Evolutionary conservation across 2,797 vertebrate genomes (phyloP).

Genomic region (Hypotaenidia okinawae): DNA sequence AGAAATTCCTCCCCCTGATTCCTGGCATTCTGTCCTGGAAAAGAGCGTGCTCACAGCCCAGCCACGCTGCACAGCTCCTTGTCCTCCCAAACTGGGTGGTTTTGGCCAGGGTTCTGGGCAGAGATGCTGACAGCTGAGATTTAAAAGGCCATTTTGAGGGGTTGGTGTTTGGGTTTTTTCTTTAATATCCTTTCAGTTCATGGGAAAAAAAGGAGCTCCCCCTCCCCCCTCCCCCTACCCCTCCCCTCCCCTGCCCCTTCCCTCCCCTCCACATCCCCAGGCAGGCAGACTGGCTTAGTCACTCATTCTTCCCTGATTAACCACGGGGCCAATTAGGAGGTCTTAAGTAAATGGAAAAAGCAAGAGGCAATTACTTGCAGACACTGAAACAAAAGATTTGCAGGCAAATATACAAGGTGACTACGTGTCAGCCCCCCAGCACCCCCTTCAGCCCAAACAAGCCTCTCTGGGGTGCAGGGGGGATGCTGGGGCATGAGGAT

Average conservation of each 20-base stretch:
- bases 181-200: constrained; percentile 51
- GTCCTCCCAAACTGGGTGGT: neutral
- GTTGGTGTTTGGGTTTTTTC: no score
- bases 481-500: neutral
- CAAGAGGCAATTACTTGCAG: constrained; percentile 21
- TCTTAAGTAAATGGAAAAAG: constrained; percentile 34
- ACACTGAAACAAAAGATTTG: neutral
- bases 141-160: constrained; percentile 38
- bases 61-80: neutral
- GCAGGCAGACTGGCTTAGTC: constrained; percentile 20
- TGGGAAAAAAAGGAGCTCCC: constrained; percentile 41
- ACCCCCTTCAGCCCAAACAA: neutral
- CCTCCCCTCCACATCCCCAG: neutral
- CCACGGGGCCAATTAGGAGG: neutral
- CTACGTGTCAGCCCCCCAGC: no score
- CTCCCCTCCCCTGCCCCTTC: neutral
- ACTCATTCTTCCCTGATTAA: constrained; percentile 59
- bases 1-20: neutral
- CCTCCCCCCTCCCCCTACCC: neutral
- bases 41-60: neutral
- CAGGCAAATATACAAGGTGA: neutral
- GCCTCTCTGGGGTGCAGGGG: fast-evolving
- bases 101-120: neutral
- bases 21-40: neutral
- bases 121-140: constrained; percentile 4